Base-by-base conservation (phyloP, 2,888 invertebrate species). In the Drosophila anceps region DNA sequence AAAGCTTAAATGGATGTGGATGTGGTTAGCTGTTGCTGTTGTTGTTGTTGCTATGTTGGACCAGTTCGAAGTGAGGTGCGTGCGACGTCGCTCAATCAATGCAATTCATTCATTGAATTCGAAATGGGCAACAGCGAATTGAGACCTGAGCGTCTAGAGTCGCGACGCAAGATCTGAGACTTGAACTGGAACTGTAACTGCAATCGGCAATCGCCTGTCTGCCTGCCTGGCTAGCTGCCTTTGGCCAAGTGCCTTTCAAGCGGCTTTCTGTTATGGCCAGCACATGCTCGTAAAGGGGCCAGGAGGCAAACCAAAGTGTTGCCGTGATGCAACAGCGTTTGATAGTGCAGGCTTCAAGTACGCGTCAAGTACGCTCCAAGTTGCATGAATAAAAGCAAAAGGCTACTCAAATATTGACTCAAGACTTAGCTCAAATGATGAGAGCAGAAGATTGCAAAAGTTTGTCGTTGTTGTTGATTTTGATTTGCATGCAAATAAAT, bases 81-180 rank as follows among this genome's bases (percentile, higher is more conserved):
- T 88, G 89, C 73, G 73, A 60, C 59, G 64, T 67, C 87, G 79
- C 81, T 85, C 90, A 89, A 89, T 85, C 90, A 89, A 87, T 87
- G 82, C 90, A 85, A 89, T 85, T 85, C 90, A 85, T 85, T 89
- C 84, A 85, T 85, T 77, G 82, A 82, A 73, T 70, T 62, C 55
- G 65, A 77, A 87, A 79, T 84, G 82, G 79, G 43, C 81, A 75
- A 63, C 63, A 55, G 54, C 54, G 64, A 60, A 43, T 51, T 29
- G 61, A 59, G 70, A 54, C 59, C 53, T 43, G 55, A 69, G 24
- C 35, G 41, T 20, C 20, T 9, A 43, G 20, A 66, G 20, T 12
- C 27, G 62, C 39, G 27, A 51, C 37, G 29, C 18, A 3, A 35
- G 58, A 59, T 44, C 37, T 39, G n/a, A 12, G 31, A 53, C 62